Conservation (phyloP, 1,140 invertebrate species). For the Microplitis mediator region DNA sequence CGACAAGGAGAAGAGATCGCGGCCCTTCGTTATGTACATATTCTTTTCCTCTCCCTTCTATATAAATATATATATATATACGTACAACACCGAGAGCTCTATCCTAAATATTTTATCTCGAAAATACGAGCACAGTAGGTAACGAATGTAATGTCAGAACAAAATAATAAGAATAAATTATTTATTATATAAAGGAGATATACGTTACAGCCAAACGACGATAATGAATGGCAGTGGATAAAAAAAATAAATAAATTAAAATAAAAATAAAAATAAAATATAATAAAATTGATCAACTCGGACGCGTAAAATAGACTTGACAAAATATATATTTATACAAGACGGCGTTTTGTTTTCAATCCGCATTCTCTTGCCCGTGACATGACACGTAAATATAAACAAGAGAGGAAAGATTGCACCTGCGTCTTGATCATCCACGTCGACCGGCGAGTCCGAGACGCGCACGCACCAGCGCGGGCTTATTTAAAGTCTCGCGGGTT, state of each 20-base stretch:
- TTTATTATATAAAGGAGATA: not conserved
- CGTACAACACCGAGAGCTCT: not conserved
- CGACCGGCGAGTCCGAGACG: not conserved
- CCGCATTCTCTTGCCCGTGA: not conserved
- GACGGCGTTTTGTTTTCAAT: not conserved
- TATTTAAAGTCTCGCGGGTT: not conserved
- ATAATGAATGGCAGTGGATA: too few relatives aligned
- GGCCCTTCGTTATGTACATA: conserved; percentile 8
- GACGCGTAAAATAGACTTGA: too few relatives aligned
- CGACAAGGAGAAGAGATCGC: not conserved
- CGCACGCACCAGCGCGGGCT: not conserved
- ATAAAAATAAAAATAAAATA: too few relatives aligned
- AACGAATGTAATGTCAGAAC: not conserved
- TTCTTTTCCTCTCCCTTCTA: not conserved
- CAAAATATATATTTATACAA: too few relatives aligned
- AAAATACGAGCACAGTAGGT: not conserved
- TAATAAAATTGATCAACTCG: too few relatives aligned
- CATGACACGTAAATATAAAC: not conserved
- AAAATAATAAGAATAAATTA: conserved; percentile 5
- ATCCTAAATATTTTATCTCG: not conserved
- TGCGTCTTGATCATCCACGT: not conserved
- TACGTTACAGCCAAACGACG: too few relatives aligned
- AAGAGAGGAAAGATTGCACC: not conserved
- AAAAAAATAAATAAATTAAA: too few relatives aligned
- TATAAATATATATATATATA: not conserved